These are phyloP conservation scores for Cyclura pinguis DNA, from an alignment of 2,797 vertebrate species.

Conservation along the genomic window DNA sequence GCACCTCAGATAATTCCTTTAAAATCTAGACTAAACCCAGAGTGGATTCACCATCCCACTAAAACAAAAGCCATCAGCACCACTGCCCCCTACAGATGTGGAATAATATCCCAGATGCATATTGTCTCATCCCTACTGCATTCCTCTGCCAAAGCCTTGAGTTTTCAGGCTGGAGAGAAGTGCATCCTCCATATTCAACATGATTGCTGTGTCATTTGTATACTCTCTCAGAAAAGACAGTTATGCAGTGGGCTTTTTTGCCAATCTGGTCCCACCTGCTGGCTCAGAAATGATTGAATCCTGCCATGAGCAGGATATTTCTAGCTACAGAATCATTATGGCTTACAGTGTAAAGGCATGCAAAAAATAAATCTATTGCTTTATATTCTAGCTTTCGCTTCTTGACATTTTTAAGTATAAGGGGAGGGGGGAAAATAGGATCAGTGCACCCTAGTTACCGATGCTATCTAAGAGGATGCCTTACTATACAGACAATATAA, in stretches of 20 bases:
- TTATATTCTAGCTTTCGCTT: background rate
- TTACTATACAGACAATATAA: background rate
- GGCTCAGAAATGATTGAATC: slow-evolving; percentile 41
- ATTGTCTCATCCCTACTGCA: background rate
- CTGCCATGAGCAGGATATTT: slow-evolving; percentile 39
- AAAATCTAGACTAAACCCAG: too few relatives aligned
- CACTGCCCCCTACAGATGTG: background rate
- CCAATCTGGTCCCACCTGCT: slow-evolving; percentile 28
- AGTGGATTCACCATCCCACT: too few relatives aligned
- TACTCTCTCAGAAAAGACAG: background rate
- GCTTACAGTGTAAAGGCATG: slow-evolving; percentile 16
- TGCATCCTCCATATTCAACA: slow-evolving; percentile 20
- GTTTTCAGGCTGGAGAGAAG: background rate
- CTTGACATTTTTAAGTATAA: slow-evolving; percentile 21
- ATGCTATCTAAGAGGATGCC: slow-evolving; percentile 17
- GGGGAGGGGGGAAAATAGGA: slow-evolving; percentile 7
- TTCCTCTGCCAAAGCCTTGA: slow-evolving; percentile 4
- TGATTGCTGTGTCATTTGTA: background rate
- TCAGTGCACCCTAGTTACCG: slow-evolving; percentile 19
- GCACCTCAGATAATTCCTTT: too few relatives aligned
- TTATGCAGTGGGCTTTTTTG: background rate
- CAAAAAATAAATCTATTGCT: background rate
- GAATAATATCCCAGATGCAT: background rate
- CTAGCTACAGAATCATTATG: background rate
- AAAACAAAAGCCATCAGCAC: background rate